Evolutionary conservation across 2,113 vertebrate species (phyloP).

Genomic region (Cromileptes altivelis): DNA sequence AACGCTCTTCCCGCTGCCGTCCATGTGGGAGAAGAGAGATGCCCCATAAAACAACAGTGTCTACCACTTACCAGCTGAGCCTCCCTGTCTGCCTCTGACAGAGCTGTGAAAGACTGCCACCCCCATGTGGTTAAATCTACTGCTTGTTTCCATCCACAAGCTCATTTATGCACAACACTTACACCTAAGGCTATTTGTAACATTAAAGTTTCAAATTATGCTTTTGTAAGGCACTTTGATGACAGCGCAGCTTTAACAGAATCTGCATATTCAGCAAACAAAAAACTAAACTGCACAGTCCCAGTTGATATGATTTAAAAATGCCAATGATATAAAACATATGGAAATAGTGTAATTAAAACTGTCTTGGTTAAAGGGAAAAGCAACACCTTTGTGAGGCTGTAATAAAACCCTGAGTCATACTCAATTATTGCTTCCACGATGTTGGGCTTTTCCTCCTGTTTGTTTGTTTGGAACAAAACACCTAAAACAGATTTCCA

Average conservation of each 20-base stretch:
- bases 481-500: slow-evolving; percentile 36
- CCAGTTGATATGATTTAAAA: slow-evolving; percentile 16
- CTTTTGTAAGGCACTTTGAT: slow-evolving; percentile 10
- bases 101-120: slow-evolving; percentile 69
- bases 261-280: slow-evolving; percentile 16
- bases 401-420: slow-evolving; percentile 63
- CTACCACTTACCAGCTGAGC: slow-evolving; percentile 70
- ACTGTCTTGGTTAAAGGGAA: slow-evolving; percentile 38
- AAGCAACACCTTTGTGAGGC: slow-evolving; percentile 57
- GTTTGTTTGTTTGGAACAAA: slow-evolving; percentile 41
- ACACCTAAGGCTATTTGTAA: slow-evolving; percentile 42
- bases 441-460: slow-evolving; percentile 22
- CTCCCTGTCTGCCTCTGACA: slow-evolving; percentile 65
- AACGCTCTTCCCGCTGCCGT: slow-evolving; percentile 68
- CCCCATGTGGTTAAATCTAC: slow-evolving; percentile 72
- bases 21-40: slow-evolving; percentile 74
- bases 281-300: background rate
- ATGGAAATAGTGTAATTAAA: slow-evolving; percentile 41
- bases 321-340: slow-evolving; percentile 31
- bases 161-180: slow-evolving; percentile 55
- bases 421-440: slow-evolving; percentile 39
- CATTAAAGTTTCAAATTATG: slow-evolving; percentile 32
- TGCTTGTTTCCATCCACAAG: slow-evolving; percentile 59
- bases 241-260: slow-evolving; percentile 11
- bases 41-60: slow-evolving; percentile 75